Evolutionary conservation across 2,113 vertebrate species (phyloP).

Genomic region (Accipiter cooperii): DNA sequence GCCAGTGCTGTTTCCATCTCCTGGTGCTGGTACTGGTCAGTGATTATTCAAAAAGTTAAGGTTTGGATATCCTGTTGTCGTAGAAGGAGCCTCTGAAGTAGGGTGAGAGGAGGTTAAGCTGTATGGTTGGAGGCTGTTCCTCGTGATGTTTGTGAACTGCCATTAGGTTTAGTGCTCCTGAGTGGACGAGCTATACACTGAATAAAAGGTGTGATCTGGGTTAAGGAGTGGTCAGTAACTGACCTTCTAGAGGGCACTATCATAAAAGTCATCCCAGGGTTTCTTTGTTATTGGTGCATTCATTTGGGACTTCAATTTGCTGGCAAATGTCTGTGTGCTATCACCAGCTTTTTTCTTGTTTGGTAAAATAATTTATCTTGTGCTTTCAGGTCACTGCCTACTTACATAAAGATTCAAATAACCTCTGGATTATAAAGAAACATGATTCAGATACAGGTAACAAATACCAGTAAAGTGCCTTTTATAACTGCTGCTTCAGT

Average conservation of each 20-base stretch:
- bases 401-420: conserved; percentile 95
- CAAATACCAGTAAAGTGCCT: neutral
- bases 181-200: fast-evolving
- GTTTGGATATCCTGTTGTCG: neutral
- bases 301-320: neutral
- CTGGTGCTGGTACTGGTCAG: neutral
- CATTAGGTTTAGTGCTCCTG: neutral
- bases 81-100: neutral
- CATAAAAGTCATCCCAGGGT: neutral
- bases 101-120: neutral
- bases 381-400: conserved; percentile 90
- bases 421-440: conserved; percentile 92
- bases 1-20: neutral
- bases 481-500: neutral
- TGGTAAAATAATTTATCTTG: neutral
- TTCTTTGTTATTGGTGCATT: neutral
- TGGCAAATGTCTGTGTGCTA: neutral
- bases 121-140: neutral
- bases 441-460: conserved; percentile 78
- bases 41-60: neutral
- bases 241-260: neutral
- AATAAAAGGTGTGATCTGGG: neutral
- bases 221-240: neutral
- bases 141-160: neutral
- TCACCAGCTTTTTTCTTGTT: neutral